Percentiles rank a stretch among this genome's conserved stretches.
Evolutionary conservation across 2,113 vertebrate species (phyloP).

Genomic region (Pao palembangensis): DNA sequence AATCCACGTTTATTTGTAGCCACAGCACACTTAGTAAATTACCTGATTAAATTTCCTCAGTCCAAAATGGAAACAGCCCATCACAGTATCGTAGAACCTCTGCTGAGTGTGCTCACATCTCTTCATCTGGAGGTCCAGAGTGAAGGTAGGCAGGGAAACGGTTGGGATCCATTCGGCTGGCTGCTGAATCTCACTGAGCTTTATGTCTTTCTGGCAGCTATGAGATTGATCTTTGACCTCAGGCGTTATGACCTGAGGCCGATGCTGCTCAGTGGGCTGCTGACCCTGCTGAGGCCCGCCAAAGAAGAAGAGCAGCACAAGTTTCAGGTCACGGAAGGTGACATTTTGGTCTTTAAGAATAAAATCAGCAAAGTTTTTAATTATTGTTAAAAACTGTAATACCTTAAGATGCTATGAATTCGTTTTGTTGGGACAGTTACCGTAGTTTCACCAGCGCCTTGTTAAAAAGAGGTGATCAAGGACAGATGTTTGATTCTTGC

Average conservation of each 20-base stretch:
- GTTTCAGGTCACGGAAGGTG: slow-evolving; percentile 41
- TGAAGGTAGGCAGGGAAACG: slow-evolving; percentile 68
- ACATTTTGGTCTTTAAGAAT: background rate
- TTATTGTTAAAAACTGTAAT: background rate
- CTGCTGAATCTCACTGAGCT: background rate
- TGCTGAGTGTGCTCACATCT: slow-evolving; percentile 70
- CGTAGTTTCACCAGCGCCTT: no score
- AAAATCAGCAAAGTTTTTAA: background rate
- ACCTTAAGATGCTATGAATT: background rate
- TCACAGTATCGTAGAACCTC: slow-evolving; percentile 63
- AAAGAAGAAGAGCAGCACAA: slow-evolving; percentile 24
- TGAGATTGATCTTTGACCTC: slow-evolving; percentile 76
- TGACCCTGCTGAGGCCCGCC: slow-evolving; percentile 71
- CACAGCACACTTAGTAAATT: no score
- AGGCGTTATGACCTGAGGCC: slow-evolving; percentile 63
- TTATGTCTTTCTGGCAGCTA: slow-evolving; percentile 57
- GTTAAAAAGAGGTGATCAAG: no score
- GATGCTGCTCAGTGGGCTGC: slow-evolving; percentile 72
- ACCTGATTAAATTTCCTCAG: slow-evolving; percentile 63
- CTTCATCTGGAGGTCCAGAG: slow-evolving; percentile 75
- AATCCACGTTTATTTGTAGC: no score
- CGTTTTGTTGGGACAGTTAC: no score
- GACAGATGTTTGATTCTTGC: background rate
- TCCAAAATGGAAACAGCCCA: slow-evolving; percentile 55
- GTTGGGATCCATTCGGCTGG: background rate